Base-by-base conservation (phyloP, 1,140 invertebrate species). In the Paraescarpia echinospica region DNA sequence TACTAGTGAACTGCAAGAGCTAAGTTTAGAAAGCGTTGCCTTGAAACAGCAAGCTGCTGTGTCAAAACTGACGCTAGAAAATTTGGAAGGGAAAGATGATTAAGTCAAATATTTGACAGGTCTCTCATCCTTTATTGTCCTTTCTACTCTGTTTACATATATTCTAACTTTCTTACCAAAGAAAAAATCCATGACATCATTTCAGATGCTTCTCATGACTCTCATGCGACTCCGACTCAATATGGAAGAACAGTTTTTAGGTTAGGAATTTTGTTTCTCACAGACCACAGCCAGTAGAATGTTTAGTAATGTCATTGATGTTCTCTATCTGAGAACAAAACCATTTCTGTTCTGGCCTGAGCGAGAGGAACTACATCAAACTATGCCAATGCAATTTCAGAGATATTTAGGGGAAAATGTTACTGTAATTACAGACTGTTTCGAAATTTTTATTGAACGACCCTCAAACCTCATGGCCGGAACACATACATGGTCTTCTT, bases 11-110 rank as follows among this genome's bases (percentile, higher is more conserved):
- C 89, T 89, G 8, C 4, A 89, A 89, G 4, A 89, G 4, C 89
- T 89, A 34, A 89, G 89, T 33, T 4, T 18, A 89, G 89, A 89
- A 89, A 89, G 18, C 89, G 18, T 89, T 89, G 89, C 4, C 89
- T 89, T 89, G 89, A 89, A 89, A 89, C 89, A 89, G 89, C 89
- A 89, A 89, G 89, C 89, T 89, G n/a, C 34, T 89, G 34, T 89
- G 89, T 89, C 89, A 89, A 18, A 89, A 89, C 89, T 89, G 89
- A 89, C 89, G 4, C 89, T 34, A 89, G 18, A 89, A 4, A 89
- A 33, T 89, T 89, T 89, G n/a, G 34, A 89, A 33, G 89, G 89
- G 89, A 89, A 89, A 89, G 89, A 89, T 89, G 89, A 89, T 18
- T 6, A 89, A 89, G 89, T 89, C 4, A 89, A 34, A 89, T 89